Conservation (phyloP, 2,113 vertebrate genomes). For the Australoheros scitulus region DNA sequence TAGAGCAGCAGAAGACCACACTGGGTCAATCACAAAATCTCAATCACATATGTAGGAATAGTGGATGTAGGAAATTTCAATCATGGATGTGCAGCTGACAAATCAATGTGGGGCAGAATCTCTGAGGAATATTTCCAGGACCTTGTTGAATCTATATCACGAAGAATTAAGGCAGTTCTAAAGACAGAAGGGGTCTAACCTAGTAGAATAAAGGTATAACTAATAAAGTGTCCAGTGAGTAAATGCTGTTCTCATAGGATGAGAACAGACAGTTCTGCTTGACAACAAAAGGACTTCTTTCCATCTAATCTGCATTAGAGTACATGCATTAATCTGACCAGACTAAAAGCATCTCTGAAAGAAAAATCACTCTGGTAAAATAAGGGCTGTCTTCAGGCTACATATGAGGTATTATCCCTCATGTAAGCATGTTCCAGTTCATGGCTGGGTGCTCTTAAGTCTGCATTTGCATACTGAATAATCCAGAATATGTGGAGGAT, state of each 20-base stretch:
- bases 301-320: background rate
- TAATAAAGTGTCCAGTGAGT: background rate
- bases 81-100: background rate
- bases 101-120: background rate
- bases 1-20: background rate
- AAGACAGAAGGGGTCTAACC: background rate
- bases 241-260: accelerated
- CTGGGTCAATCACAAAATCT: background rate
- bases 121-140: background rate
- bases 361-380: background rate
- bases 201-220: accelerated
- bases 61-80: background rate
- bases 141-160: background rate
- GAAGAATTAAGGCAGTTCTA: background rate
- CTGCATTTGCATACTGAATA: constrained; percentile 6
- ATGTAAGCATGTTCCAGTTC: background rate
- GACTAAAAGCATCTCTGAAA: background rate
- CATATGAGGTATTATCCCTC: background rate
- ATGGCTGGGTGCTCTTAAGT: background rate
- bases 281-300: background rate
- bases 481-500: background rate
- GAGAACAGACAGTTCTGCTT: background rate
- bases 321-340: background rate
- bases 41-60: background rate
- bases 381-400: background rate